Evolutionary conservation across 2,113 vertebrate genomes (phyloP).

Genomic region (Corythoichthys haematopterus): DNA sequence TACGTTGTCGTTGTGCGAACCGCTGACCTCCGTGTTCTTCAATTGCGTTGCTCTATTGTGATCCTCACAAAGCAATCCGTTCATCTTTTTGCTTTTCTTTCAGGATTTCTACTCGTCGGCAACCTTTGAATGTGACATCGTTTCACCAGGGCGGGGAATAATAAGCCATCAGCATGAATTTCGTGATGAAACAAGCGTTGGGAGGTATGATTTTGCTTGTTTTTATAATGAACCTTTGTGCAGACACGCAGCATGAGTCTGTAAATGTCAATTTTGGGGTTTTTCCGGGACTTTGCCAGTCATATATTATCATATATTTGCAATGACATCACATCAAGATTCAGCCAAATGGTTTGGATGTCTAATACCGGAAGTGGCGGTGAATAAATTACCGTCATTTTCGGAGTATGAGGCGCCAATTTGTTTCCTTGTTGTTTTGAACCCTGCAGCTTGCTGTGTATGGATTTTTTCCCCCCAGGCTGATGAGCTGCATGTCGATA

Average conservation of each 20-base stretch:
- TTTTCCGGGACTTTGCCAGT: background rate
- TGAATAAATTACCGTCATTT: too few species aligned
- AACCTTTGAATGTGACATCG: slow-evolving; percentile 75
- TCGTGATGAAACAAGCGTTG: slow-evolving; percentile 93
- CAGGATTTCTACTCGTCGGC: slow-evolving; percentile 39
- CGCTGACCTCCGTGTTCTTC: background rate
- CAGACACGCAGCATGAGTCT: slow-evolving; percentile 8
- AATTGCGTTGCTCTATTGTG: background rate
- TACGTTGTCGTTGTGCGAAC: background rate
- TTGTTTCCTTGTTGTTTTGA: too few species aligned
- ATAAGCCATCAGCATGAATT: slow-evolving; percentile 86
- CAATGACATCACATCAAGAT: background rate
- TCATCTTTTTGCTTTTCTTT: background rate
- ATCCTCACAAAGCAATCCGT: background rate
- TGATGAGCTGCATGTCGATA: too few species aligned
- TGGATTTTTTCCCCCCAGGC: too few species aligned
- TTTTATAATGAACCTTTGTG: background rate
- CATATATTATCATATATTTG: background rate
- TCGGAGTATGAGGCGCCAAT: too few species aligned
- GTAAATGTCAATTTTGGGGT: background rate
- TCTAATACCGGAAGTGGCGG: too few species aligned
- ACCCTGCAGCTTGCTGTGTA: too few species aligned
- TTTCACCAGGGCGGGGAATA: slow-evolving; percentile 66
- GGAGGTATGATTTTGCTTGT: slow-evolving; percentile 76
- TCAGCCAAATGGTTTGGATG: too few species aligned